Conservation (phyloP, 2,113 vertebrate genomes). For the Sterna hirundo region DNA sequence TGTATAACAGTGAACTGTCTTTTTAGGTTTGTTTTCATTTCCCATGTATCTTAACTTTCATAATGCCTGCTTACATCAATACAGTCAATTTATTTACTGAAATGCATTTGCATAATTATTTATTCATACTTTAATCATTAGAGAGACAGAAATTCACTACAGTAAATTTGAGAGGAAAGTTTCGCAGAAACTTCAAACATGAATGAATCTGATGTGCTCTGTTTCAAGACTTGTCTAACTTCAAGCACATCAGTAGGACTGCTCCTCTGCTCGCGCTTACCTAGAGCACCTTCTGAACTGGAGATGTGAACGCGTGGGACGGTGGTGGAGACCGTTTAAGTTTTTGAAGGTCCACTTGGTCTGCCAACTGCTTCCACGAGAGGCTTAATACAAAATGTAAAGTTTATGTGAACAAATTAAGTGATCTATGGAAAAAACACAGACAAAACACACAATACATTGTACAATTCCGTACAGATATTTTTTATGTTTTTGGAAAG, state of each 20-base stretch:
- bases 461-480: background rate
- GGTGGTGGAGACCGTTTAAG: background rate
- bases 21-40: constrained; percentile 21
- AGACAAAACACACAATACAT: background rate
- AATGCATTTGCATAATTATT: background rate
- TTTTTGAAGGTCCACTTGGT: background rate
- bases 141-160: background rate
- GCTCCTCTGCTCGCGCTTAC: background rate
- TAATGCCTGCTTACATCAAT: background rate
- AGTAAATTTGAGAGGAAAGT: background rate
- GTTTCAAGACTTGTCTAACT: background rate
- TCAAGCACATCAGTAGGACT: background rate
- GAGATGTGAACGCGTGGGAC: background rate
- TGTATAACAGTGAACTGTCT: background rate
- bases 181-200: background rate
- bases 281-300: background rate
- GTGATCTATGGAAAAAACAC: background rate
- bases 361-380: background rate
- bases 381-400: background rate
- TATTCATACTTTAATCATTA: background rate
- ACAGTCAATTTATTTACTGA: background rate
- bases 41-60: background rate
- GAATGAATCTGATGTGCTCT: background rate
- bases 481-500: background rate
- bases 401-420: background rate